These are phyloP conservation scores for Gymnothorax javanicus DNA, from an alignment of 2,797 vertebrate species.

Conservation along the genomic window DNA sequence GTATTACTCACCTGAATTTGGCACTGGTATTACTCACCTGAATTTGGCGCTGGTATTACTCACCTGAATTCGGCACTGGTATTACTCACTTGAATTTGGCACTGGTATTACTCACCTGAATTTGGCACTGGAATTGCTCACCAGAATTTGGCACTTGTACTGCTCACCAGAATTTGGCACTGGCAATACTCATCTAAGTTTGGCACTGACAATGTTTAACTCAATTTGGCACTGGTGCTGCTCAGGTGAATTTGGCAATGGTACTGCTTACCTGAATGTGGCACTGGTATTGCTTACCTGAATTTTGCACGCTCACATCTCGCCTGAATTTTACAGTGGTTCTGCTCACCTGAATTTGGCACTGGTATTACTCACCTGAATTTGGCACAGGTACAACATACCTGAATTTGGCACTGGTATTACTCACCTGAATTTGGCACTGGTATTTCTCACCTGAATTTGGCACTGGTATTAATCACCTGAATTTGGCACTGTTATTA, in stretches of 20 bases:
- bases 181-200: constrained; percentile 89
- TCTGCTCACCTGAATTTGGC: constrained; percentile 87
- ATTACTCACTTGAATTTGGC: too few species aligned
- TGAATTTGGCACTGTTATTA: too few species aligned
- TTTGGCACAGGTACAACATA: constrained; percentile 74
- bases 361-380: constrained; percentile 74
- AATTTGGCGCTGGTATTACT: too few species aligned
- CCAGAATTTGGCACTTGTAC: constrained; percentile 92
- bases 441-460: constrained; percentile 70
- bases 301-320: constrained; percentile 87
- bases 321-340: constrained; percentile 93
- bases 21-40: too few species aligned
- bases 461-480: too few species aligned
- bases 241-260: constrained; percentile 57
- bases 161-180: constrained; percentile 91
- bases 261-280: constrained; percentile 92
- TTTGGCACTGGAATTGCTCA: constrained; percentile 68
- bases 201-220: too few species aligned
- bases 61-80: too few species aligned
- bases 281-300: constrained; percentile 85
- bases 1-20: too few species aligned
- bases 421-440: constrained; percentile 87
- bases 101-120: neutral
- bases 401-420: constrained; percentile 93
- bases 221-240: constrained; percentile 94